These are phyloP conservation scores for Coleophora deauratella DNA, from an alignment of 2,888 invertebrate genomes.

Conservation along the genomic window DNA sequence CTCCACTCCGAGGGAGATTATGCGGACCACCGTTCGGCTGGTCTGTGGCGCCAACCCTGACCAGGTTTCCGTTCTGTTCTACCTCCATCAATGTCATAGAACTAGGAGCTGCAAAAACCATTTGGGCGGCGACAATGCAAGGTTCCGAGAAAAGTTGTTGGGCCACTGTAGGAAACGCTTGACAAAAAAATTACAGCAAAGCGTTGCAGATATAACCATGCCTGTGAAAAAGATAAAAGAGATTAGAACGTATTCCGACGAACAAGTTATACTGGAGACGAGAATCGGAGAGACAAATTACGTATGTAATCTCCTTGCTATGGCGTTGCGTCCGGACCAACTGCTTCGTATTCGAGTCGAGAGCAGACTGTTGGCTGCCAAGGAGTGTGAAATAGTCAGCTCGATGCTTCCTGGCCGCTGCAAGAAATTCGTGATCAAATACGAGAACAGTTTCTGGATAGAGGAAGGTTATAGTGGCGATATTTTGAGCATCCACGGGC, in stretches of 20 bases:
- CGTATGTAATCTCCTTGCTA: constrained; percentile 52
- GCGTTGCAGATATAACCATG: constrained; percentile 47
- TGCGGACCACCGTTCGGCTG: constrained; percentile 49
- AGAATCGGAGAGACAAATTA: constrained; percentile 52
- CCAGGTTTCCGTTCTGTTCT: constrained; percentile 56
- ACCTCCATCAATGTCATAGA: constrained; percentile 58
- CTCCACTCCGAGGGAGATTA: constrained; percentile 48
- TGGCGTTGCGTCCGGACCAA: constrained; percentile 60
- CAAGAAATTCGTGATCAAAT: constrained; percentile 50
- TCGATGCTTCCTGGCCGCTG: constrained; percentile 38
- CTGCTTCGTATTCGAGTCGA: constrained; percentile 46
- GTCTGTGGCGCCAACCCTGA: constrained; percentile 50
- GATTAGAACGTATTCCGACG: constrained; percentile 44
- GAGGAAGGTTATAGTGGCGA: constrained; percentile 56
- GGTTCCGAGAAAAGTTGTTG: constrained; percentile 50
- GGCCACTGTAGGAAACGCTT: constrained; percentile 49
- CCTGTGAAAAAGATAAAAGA: constrained; percentile 39
- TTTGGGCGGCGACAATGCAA: constrained; percentile 50
- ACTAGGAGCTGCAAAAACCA: constrained; percentile 45
- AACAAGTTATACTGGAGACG: constrained; percentile 53
- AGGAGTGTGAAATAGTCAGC: constrained; percentile 24
- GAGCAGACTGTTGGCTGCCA: constrained; percentile 33
- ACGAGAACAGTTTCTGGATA: constrained; percentile 53
- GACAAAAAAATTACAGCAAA: constrained; percentile 40
- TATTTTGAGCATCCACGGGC: constrained; percentile 57